Evolutionary conservation across 2,797 vertebrate genomes (phyloP).

Genomic region (Peromyscus melanophrys): DNA sequence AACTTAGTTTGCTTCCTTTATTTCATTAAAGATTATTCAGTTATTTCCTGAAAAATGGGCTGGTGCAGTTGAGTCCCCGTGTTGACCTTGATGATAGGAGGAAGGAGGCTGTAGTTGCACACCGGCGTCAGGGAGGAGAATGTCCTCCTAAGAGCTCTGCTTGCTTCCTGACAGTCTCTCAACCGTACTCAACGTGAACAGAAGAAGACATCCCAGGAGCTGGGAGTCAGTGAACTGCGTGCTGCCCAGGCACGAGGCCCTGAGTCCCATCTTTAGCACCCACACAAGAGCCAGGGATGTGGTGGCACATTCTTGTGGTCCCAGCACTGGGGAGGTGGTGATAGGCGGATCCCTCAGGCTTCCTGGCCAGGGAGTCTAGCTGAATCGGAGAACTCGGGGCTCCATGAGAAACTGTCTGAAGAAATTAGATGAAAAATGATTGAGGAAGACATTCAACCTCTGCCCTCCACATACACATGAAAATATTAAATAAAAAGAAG

Average conservation of each 20-base stretch:
- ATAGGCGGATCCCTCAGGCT: background rate
- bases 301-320: background rate
- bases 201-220: background rate
- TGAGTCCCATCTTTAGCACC: background rate
- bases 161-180: background rate
- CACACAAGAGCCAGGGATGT: too few species aligned
- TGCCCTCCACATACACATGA: too few species aligned
- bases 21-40: background rate
- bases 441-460: too few species aligned
- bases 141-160: too few species aligned
- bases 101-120: background rate
- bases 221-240: background rate
- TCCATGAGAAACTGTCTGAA: too few species aligned
- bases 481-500: background rate
- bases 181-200: background rate
- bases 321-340: background rate
- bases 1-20: background rate
- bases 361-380: too few species aligned
- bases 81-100: background rate
- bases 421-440: too few species aligned
- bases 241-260: background rate
- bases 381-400: too few species aligned
- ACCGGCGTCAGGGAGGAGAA: background rate
- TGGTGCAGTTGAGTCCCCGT: background rate
- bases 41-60: background rate